These are phyloP conservation scores for Phyllotis vaccarum DNA, from an alignment of 2,797 vertebrate genomes.

Conservation along the genomic window DNA sequence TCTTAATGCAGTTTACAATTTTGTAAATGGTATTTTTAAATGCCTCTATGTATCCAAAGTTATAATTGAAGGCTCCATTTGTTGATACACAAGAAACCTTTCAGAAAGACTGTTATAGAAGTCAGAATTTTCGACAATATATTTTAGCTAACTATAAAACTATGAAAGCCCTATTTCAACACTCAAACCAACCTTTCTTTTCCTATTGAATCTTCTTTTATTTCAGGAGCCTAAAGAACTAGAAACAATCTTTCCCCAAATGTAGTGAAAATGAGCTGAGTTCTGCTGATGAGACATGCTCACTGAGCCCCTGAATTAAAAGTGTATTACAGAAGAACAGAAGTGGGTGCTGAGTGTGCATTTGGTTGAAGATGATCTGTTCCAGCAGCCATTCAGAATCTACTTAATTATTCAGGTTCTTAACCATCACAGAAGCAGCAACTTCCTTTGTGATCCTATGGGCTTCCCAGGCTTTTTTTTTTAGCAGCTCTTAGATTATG, in stretches of 20 bases:
- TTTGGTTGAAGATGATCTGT: neutral
- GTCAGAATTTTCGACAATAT: neutral
- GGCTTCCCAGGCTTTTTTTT: neutral
- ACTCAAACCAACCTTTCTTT: neutral
- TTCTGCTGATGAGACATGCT: neutral
- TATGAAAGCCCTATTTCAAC: neutral
- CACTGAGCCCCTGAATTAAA: neutral
- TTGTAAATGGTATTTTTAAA: neutral
- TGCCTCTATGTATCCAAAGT: neutral
- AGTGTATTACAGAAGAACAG: neutral
- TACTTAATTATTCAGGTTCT: neutral
- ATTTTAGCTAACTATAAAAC: neutral
- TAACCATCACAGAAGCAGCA: neutral
- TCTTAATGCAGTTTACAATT: conserved; percentile 1
- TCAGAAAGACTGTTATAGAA: neutral
- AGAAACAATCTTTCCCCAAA: neutral
- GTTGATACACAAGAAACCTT: neutral
- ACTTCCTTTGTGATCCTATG: neutral
- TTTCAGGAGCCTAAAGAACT: neutral
- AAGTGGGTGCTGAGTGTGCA: neutral
- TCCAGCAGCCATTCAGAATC: neutral
- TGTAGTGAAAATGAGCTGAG: neutral
- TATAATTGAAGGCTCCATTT: neutral
- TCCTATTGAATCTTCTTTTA: neutral
- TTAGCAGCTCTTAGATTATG: too few species aligned